A percentile compares a stretch with the other conserved stretches of the same genome.
Conservation (phyloP, 1,140 invertebrate genomes). For the Nasonia vitripennis region DNA sequence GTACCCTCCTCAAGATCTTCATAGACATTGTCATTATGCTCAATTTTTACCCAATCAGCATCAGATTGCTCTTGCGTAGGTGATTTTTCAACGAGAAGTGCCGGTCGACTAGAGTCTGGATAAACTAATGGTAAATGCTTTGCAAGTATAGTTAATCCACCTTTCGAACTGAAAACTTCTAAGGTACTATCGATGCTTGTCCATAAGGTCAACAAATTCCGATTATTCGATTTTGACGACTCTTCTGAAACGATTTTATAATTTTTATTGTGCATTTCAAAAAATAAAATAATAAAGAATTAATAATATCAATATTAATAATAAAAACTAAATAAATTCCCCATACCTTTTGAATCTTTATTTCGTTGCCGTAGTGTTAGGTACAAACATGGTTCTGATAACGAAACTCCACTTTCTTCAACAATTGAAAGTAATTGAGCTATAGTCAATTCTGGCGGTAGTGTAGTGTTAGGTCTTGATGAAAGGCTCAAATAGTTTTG, state of each 20-base stretch:
- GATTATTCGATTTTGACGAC: conserved; percentile 58
- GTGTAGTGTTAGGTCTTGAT: conserved; percentile 71
- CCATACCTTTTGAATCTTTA: conserved; percentile 68
- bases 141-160: conserved; percentile 90
- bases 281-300: background rate
- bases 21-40: conserved; percentile 82
- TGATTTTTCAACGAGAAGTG: conserved; percentile 74
- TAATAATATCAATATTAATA: background rate
- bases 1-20: conserved; percentile 79
- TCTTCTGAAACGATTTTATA: conserved; percentile 58
- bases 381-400: conserved; percentile 77
- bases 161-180: conserved; percentile 88
- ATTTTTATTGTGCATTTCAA: background rate
- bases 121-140: conserved; percentile 90
- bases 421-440: conserved; percentile 79
- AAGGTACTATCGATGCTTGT: conserved; percentile 80
- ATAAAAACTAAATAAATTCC: no score
- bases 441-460: conserved; percentile 78
- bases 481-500: conserved; percentile 73
- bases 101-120: conserved; percentile 81
- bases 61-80: conserved; percentile 74
- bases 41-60: conserved; percentile 88
- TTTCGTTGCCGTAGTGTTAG: conserved; percentile 68
- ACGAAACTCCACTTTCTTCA: conserved; percentile 75
- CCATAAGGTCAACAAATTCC: conserved; percentile 64